Evolutionary conservation across 2,888 invertebrate genomes (phyloP), one percentile per base, ranked within the genome.

Genomic region (Agriotes lineatus): DNA sequence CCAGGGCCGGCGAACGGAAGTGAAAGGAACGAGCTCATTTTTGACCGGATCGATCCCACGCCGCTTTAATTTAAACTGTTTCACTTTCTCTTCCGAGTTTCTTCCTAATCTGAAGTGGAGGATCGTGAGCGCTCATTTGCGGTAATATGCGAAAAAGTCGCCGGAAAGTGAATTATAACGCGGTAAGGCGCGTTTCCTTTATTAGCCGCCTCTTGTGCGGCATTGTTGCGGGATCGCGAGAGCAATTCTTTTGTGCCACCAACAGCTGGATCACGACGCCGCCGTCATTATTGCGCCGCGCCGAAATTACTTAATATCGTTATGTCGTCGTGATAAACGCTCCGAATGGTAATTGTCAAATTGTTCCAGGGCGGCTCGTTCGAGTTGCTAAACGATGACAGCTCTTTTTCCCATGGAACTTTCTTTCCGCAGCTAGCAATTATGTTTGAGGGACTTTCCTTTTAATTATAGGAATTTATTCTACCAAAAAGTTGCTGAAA

Each of bases 1-100:
- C 52, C 33, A 5, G 18, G 18, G 52, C 10, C 2, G n/a, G 2
- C 9, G 5, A 52, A 52, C 30, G 52, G 33, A 39, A 69, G 69
- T 69, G 69, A 69, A 69, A 64, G 69, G 63, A 22, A 52, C 50
- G 16, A 59, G 48, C 25, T 50, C 16, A 63, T 42, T 68, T 68
- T 58, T 37, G 57, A 63, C 50, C 30, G 44, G 48, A 68, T 42
- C 56, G 54, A 54, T 54, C 64, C 33, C 52, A 37, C 58, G 30
- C 37, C 33, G 54, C 52, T 59, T 57, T 64, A 64, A 54, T 60
- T 50, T 69, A 69, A 69, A 64, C 35, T 60, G 54, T 56, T 69
- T 60, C 54, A 64, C 69, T 69, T 64, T 69, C 69, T 69, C 69
- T 69, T 68, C 62, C 68, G 58, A 50, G 68, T 58, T 57, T 63